A percentile compares a stretch with the other conserved stretches of the same genome.
Conservation (phyloP, 2,113 vertebrate species). For the Mola mola region DNA sequence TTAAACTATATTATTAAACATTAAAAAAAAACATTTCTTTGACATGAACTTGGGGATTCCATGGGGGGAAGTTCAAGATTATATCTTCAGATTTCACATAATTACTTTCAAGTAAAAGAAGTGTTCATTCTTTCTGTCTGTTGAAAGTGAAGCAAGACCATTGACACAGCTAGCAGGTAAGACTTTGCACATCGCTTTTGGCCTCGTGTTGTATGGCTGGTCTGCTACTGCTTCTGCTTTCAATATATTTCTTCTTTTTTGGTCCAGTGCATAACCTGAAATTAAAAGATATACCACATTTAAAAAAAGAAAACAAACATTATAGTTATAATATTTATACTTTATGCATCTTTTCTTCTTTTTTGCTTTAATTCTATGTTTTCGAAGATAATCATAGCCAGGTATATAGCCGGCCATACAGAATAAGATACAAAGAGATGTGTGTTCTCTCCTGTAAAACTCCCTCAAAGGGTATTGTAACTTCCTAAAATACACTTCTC, state of each 20-base stretch:
- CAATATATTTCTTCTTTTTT: conserved; percentile 41
- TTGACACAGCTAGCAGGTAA: not conserved
- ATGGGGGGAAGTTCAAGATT: conserved; percentile 3
- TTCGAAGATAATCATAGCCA: not conserved
- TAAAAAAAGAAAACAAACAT: not conserved
- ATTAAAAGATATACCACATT: not conserved
- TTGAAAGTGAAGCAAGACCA: not conserved
- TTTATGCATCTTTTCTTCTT: too few species aligned
- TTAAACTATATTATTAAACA: too few species aligned
- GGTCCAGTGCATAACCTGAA: conserved; percentile 56
- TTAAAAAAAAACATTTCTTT: not conserved
- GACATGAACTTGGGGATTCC: not conserved
- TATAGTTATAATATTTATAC: too few species aligned
- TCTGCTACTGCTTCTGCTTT: conserved; percentile 33
- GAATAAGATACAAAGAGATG: not conserved
- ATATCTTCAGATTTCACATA: conserved; percentile 11
- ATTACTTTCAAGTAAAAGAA: conserved; percentile 2
- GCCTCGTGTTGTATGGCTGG: conserved; percentile 8
- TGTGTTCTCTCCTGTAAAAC: too few species aligned
- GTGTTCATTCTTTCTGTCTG: not conserved
- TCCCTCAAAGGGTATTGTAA: too few species aligned
- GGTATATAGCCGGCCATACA: not conserved
- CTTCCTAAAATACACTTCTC: too few species aligned
- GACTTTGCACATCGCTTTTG: conserved; percentile 30
- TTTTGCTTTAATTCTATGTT: not conserved